Evolutionary conservation across 2,888 invertebrate species (phyloP).

Genomic region (Amphiduros pacificus): DNA sequence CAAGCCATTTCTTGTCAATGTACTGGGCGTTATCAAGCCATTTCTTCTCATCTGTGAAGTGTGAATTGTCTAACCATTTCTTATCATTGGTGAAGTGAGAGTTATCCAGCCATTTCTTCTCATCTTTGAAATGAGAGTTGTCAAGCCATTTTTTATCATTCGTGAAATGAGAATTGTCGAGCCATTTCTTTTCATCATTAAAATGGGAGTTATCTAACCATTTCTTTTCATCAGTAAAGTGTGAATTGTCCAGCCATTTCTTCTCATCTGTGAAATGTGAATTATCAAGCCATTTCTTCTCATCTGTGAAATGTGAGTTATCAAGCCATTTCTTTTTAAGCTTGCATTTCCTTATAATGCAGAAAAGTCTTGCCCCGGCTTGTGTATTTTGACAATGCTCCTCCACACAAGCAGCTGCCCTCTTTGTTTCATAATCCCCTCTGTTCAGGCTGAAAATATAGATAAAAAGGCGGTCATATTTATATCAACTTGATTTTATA

Average conservation of each 20-base stretch:
- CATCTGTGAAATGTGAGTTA: background rate
- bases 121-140: background rate
- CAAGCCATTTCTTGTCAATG: background rate
- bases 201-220: conserved; percentile 2
- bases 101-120: background rate
- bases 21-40: background rate
- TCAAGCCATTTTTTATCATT: background rate
- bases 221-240: background rate
- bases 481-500: too few relatives aligned
- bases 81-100: background rate
- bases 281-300: background rate
- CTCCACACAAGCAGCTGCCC: too few relatives aligned
- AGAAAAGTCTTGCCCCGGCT: too few relatives aligned
- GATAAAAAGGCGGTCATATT: too few relatives aligned
- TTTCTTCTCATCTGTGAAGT: background rate
- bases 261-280: background rate
- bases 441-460: too few relatives aligned
- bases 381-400: too few relatives aligned
- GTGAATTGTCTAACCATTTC: background rate
- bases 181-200: conserved; percentile 1
- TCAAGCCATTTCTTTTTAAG: conserved; percentile 2
- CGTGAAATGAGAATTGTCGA: background rate
- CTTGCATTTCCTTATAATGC: too few relatives aligned
- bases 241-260: conserved; percentile 1
- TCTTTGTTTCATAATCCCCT: too few relatives aligned